Base-by-base conservation (phyloP, 2,797 vertebrate genomes). In the Mormyrus hasselquistii region DNA sequence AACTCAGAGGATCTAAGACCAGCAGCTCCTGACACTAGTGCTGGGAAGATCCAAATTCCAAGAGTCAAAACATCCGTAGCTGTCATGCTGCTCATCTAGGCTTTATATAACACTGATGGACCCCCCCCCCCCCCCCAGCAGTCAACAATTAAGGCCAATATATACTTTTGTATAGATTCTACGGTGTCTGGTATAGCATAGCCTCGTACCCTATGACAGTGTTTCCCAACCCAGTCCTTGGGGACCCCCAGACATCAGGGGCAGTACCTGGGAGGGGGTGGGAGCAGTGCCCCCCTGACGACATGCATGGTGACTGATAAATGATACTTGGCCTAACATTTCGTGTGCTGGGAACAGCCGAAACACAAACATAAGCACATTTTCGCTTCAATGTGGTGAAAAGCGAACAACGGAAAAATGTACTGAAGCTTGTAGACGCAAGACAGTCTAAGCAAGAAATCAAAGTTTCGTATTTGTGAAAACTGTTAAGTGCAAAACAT, bases 81-180 rank as follows among this genome's bases (percentile, higher is more conserved):
- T 57, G 86, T 87, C 55, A 52, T 53, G 84, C 9, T 86, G 84
- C 22, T 53, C 12, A 25, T 53, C 47, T 53, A 55, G 4, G 50
- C 84, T 53, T 82, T 34, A 50, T 86, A 52, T 25, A 59, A 87
- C 53, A 59, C 25, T 87, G 85, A 87, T 29, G 3, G 52, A 44
- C 53, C 12, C 10, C 3, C 19, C 22, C 25, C 25, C 57, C 29
- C 16, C 12, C 19, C 44, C 19, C 10, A 38, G 89, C 82, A 90
- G 90, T 88, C 92, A 92, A 94, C 91, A 88, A 87, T 94, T 93
- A 92, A 93, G 93, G 93, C 94, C 93, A 88, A 92, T 93, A 90
- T 76, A 19, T 76, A 76, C 69, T 76, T 41, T 38, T 76, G 69
- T 4, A 4, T 73, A 16, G 29, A 73, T 14, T 73, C 12, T 38